Evolutionary conservation across 2,888 invertebrate species (phyloP), one percentile per base, ranked within the genome.

Genomic region (Ornithoptera alexandrae): DNA sequence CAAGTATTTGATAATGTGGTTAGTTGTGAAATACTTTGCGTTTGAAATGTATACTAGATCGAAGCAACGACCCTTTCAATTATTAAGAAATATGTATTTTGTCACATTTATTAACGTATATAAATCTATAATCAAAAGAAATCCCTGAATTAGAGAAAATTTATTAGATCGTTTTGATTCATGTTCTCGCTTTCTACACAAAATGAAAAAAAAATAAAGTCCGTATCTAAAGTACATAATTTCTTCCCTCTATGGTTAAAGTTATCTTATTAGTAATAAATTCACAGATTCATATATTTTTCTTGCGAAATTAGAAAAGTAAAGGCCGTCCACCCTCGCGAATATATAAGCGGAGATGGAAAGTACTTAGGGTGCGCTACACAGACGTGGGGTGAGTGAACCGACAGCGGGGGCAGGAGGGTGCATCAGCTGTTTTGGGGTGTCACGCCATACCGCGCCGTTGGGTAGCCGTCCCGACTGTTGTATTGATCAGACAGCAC

Each of bases 381-480:
- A 67, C 81, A 80, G 82, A 77, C 79, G 83, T 82, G 84, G 88
- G 89, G 89, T 88, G 85, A 88, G 88, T 84, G 87, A 83, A 87
- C 87, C 83, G 78, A 72, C 79, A 76, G 78, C 79, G 84, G 83
- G 84, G 82, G 81, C 39, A 24, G 84, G 79, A 76, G 85, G 80
- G 83, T 81, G 86, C 81, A 91, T 91, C 92, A 92, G 92, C 92
- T 92, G 90, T 88, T 88, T 87, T 79, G 87, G 90, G 92, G 89
- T 83, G 88, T 83, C 87, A 85, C 85, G 86, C 83, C 85, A 86
- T 78, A 88, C 88, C 79, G 81, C 84, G 87, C 81, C 85, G 87
- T 84, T 81, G 79, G 86, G 89, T 80, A 91, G 93, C 83, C 93
- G 93, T 87, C 92, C 91, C 80, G 93, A 90, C 87, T 86, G 86